Conservation (phyloP, 64 coral and sea anemone species). For the Montipora foliosa region DNA sequence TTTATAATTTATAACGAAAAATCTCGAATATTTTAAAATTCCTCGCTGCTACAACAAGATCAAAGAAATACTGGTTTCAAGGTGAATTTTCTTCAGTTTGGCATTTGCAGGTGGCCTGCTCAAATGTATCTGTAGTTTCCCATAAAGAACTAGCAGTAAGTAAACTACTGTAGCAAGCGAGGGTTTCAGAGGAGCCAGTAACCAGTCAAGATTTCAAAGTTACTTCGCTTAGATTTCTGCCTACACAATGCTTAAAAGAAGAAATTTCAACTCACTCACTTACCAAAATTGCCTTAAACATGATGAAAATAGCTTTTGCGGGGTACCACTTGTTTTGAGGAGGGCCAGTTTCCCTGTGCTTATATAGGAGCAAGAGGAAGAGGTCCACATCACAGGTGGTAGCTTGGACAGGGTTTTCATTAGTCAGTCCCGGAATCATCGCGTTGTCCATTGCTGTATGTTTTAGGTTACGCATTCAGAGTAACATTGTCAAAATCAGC, state of each 20-base stretch:
- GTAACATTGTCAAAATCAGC: background rate
- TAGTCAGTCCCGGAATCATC: constrained; percentile 5
- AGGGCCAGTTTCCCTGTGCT: background rate
- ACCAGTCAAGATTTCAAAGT: no score
- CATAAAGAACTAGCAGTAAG: no score
- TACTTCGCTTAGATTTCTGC: background rate
- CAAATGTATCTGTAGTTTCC: no score
- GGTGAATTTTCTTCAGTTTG: no score
- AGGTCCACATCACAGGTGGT: background rate
- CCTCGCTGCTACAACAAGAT: no score
- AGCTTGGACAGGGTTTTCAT: background rate
- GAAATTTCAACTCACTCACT: background rate
- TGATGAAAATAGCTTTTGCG: background rate
- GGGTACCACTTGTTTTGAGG: background rate
- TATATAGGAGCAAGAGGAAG: background rate
- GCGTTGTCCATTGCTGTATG: constrained; percentile 26
- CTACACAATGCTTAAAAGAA: background rate
- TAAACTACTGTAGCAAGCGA: no score
- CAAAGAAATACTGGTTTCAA: no score
- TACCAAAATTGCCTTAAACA: background rate
- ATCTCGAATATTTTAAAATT: no score
- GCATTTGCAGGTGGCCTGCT: no score
- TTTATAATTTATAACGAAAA: no score
- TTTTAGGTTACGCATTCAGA: constrained; percentile 14
- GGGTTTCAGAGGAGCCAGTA: no score